Percentiles rank a stretch among this genome's conserved stretches.
Evolutionary conservation across 2,113 vertebrate genomes (phyloP).

Genomic region (Odocoileus virginianus): DNA sequence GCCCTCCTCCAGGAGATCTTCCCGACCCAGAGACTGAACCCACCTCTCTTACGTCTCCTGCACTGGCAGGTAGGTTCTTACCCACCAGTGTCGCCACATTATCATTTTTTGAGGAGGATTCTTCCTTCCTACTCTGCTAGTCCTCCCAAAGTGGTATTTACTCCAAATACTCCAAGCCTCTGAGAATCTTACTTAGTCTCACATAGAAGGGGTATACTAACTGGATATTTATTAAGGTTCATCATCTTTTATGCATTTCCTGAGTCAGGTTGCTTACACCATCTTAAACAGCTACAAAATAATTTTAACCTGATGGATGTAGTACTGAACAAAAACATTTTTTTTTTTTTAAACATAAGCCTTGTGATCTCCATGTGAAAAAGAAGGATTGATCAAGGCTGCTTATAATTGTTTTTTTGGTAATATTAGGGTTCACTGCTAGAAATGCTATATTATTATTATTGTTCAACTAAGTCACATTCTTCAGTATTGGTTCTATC

Average conservation of each 20-base stretch:
- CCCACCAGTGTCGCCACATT: not conserved
- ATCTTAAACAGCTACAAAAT: not conserved
- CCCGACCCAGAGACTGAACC: not conserved
- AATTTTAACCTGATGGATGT: not conserved
- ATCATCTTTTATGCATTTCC: not conserved
- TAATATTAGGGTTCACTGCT: not conserved
- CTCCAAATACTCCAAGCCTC: not conserved
- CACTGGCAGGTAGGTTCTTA: not conserved
- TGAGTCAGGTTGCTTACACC: not conserved
- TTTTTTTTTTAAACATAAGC: not conserved
- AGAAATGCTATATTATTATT: not conserved
- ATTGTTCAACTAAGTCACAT: not conserved
- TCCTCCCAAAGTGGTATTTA: not conserved
- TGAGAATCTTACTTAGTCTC: not conserved
- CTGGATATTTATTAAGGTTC: not conserved
- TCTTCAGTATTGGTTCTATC: not conserved
- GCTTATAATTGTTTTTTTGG: not conserved
- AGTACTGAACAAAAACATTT: not conserved
- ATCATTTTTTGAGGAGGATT: not conserved
- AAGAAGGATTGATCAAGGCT: not conserved
- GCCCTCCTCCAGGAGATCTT: not conserved
- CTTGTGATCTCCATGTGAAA: not conserved
- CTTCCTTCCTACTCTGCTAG: not conserved
- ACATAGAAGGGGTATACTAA: not conserved
- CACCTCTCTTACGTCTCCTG: not conserved